phyloP scores from a whole-genome alignment of 2,888 invertebrate genomes.

The Andrena bicolor region DNA sequence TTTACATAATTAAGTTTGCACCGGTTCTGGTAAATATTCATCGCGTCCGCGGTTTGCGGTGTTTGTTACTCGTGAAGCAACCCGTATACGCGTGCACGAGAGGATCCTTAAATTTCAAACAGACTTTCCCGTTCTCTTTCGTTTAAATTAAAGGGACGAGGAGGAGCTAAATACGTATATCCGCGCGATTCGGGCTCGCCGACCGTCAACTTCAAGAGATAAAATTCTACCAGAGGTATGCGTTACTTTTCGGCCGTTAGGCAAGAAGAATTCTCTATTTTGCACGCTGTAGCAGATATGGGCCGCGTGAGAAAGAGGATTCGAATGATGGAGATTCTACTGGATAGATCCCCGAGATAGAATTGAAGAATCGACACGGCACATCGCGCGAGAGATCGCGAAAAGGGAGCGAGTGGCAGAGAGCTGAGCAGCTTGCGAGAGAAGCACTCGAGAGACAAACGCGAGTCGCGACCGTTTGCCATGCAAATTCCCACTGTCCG shows the following conservation, averaged over 20 bases:
- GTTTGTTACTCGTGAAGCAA: neutral
- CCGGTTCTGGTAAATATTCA: conserved; percentile 25
- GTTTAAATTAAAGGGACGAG: too few relatives aligned
- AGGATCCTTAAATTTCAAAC: neutral
- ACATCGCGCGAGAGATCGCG: neutral
- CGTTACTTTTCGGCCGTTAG: neutral
- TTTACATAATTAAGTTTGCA: conserved; percentile 36
- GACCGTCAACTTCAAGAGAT: too few relatives aligned
- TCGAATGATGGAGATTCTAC: neutral
- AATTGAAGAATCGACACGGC: conserved; percentile 1
- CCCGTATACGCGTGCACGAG: neutral
- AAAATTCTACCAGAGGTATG: neutral
- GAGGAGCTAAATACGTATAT: too few relatives aligned
- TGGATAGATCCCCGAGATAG: neutral
- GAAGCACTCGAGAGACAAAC: conserved; percentile 21
- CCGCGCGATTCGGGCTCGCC: too few relatives aligned
- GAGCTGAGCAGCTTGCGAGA: conserved; percentile 27
- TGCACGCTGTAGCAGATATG: neutral
- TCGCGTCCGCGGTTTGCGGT: conserved; percentile 1
- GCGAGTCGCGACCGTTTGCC: conserved; percentile 36
- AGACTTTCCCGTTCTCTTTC: neutral
- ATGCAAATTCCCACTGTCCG: conserved; percentile 53
- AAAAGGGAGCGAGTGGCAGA: neutral
- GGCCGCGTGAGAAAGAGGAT: neutral
- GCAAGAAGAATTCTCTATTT: neutral